A percentile compares a stretch with the other conserved stretches of the same genome.
These are phyloP conservation scores for Chloroclysta siterata DNA, from an alignment of 2,888 invertebrate genomes.

Conservation along the genomic window DNA sequence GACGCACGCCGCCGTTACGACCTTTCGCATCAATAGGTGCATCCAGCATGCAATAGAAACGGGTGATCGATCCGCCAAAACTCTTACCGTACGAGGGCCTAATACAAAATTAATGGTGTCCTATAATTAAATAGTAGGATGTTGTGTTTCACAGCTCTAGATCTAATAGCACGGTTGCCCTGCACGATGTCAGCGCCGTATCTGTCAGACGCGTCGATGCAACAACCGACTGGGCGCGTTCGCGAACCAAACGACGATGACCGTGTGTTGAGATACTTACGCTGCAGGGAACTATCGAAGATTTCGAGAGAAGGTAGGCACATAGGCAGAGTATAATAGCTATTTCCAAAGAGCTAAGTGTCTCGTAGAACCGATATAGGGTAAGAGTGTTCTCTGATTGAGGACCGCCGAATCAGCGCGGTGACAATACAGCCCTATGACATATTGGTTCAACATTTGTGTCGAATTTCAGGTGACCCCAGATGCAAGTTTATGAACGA, in stretches of 20 bases:
- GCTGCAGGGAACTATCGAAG: constrained; percentile 38
- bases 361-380: neutral
- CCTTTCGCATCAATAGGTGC: too few species aligned
- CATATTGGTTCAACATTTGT: neutral
- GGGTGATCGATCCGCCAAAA: too few species aligned
- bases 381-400: neutral
- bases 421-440: too few species aligned
- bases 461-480: neutral
- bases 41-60: too few species aligned
- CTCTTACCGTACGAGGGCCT: too few species aligned
- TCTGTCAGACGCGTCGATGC: constrained; percentile 34
- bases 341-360: neutral
- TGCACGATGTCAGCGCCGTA: constrained; percentile 62
- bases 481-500: neutral
- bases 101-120: too few species aligned
- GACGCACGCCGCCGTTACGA: too few species aligned
- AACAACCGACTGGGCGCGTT: constrained; percentile 35
- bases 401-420: neutral
- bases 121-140: neutral
- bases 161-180: constrained; percentile 52
- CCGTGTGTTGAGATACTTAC: constrained; percentile 48
- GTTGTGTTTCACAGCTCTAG: constrained; percentile 45
- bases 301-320: constrained; percentile 13
- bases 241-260: constrained; percentile 48
- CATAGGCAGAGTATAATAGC: too few species aligned